These are phyloP conservation scores for Saccopteryx leptura DNA, from an alignment of 2,113 vertebrate genomes.

Conservation along the genomic window DNA sequence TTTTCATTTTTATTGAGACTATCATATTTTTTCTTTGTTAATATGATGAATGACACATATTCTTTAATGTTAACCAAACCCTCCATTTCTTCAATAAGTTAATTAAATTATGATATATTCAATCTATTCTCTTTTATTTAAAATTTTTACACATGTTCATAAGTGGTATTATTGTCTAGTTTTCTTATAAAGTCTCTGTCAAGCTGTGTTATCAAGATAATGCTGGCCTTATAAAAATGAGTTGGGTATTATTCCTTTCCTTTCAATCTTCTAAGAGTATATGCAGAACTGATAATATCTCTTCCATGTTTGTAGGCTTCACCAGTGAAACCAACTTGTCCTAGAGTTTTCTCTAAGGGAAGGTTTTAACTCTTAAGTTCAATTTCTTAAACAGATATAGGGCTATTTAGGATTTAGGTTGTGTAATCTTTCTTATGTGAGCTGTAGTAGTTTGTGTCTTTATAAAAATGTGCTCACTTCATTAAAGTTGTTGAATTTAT, in stretches of 20 bases:
- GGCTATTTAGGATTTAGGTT: background rate
- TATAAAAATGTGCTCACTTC: background rate
- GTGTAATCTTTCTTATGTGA: background rate
- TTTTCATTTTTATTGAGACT: background rate
- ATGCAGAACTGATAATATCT: background rate
- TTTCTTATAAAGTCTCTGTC: background rate
- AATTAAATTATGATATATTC: background rate
- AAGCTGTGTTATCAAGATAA: background rate
- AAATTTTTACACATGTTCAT: background rate
- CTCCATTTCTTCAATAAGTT: background rate
- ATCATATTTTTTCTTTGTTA: background rate
- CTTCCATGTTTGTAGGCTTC: constrained; percentile 1
- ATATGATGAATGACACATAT: background rate
- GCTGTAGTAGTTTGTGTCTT: background rate
- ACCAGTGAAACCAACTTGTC: background rate
- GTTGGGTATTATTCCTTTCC: background rate
- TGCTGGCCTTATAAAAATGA: background rate
- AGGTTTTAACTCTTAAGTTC: background rate
- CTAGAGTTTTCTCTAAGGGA: background rate
- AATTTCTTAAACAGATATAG: background rate
- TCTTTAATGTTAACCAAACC: background rate
- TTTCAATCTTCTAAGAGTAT: background rate
- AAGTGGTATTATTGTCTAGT: background rate
- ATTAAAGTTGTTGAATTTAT: background rate
- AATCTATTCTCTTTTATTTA: background rate